Conservation (phyloP, 2,113 vertebrate genomes). For the Apteryx mantelli region DNA sequence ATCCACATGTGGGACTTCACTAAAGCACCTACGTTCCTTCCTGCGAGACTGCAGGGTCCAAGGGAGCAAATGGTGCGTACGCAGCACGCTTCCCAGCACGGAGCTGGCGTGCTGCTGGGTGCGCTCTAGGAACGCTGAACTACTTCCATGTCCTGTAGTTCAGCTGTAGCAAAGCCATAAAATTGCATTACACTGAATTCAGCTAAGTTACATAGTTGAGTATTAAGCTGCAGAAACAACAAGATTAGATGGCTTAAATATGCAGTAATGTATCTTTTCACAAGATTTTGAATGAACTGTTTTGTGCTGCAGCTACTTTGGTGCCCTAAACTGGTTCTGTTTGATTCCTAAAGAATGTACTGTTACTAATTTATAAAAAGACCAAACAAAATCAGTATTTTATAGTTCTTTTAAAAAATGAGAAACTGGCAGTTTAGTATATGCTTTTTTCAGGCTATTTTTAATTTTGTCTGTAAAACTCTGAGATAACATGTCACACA, state of each 20-base stretch:
- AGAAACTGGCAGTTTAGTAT: not conserved
- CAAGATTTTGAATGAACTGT: not conserved
- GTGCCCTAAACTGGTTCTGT: not conserved
- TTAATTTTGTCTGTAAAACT: not conserved
- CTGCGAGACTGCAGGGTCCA: rapidly evolving
- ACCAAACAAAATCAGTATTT: not conserved
- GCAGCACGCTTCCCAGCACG: not conserved
- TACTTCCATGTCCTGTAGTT: not conserved
- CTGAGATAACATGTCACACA: not conserved
- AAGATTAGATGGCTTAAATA: not conserved
- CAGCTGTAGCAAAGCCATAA: not conserved
- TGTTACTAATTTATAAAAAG: not conserved
- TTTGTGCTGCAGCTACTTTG: not conserved
- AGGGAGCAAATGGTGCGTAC: not conserved
- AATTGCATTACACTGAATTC: not conserved
- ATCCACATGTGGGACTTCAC: no score
- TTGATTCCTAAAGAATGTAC: not conserved
- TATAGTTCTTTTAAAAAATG: not conserved
- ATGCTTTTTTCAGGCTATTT: not conserved
- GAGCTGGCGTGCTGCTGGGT: no score
- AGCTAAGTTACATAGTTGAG: not conserved
- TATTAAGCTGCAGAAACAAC: constrained; percentile 19
- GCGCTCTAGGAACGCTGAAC: not conserved
- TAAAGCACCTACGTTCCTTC: not conserved
- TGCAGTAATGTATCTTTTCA: not conserved